Base-by-base conservation (phyloP, 2,113 vertebrate species). In the Mirounga angustirostris region DNA sequence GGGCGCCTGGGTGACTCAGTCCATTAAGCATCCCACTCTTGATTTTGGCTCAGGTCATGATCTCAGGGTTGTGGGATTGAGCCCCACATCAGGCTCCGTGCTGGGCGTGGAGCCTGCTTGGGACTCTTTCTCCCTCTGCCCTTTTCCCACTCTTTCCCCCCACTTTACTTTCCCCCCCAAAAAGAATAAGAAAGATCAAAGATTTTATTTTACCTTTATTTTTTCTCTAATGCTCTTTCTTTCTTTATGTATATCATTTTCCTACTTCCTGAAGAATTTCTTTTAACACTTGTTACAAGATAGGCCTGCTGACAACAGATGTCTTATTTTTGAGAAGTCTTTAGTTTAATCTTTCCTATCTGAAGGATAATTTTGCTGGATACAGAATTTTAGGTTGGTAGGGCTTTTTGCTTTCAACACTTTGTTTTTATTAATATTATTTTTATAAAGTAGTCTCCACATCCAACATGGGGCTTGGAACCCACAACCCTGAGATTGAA, bases 81-180 rank as follows among this genome's bases (percentile, higher is more conserved):
- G 30, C 14, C 63, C 6, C 13, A 2, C 28, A 33, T 65, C 28
- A 67, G 63, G 28, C 15, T 67, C 28, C 1, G 2, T 67, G 14
- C 14, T 67, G 63, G 30, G 63, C 1, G 1, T 67, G 30, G 30
- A 67, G 63, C 63, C 63, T 67, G 63, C 30, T 67, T 67, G 63
- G 63, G 30, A 67, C 14, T 67, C 6, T 33, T 6, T 67, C 28
- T 67, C 30, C 63, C 28, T 67, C 63, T 67, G 13, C 63, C 63
- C 14, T 67, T 67, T 67, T 14, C 63, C 63, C 14, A 65, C 63
- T 65, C 15, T 65, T 5, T 65, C 28, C 28, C 63, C 28, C 6
- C 14, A 7, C 30, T 30, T 30, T 16, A 6, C 14, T 16, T 67
- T 14, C 30, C 15, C 14, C 0, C 0, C 5, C 28, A 2, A 67